A percentile compares a stretch with the other conserved stretches of the same genome.
Conservation (phyloP, 2,888 invertebrate genomes). For the Erebia ligea region DNA sequence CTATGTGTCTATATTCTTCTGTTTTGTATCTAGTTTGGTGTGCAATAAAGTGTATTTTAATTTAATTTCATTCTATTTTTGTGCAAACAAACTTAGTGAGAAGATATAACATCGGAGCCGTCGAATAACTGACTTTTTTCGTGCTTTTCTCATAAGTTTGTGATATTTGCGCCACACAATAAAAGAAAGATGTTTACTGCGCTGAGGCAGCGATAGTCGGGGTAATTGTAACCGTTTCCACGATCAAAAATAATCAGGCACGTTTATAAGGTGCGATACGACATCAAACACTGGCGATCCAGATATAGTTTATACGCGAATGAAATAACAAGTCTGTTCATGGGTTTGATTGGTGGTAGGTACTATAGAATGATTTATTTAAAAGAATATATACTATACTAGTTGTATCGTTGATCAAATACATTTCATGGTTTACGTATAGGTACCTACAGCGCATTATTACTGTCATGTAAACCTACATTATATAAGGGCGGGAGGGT, state of each 20-base stretch:
- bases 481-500: too few species aligned
- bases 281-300: slow-evolving; percentile 58
- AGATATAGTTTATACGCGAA: slow-evolving; percentile 34
- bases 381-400: neutral
- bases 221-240: slow-evolving; percentile 75
- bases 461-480: too few species aligned
- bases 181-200: slow-evolving; percentile 65
- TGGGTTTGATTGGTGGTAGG: neutral
- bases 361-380: neutral
- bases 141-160: neutral
- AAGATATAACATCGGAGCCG: too few species aligned
- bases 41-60: too few species aligned
- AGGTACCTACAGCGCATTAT: too few species aligned
- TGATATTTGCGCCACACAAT: slow-evolving; percentile 51
- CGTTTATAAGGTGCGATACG: slow-evolving; percentile 69
- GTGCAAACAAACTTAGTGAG: too few species aligned
- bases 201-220: slow-evolving; percentile 59
- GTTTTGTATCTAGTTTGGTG: too few species aligned
- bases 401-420: neutral
- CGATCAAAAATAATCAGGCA: slow-evolving; percentile 63
- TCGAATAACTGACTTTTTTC: too few species aligned
- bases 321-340: slow-evolving; percentile 25
- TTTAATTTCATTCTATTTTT: too few species aligned
- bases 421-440: too few species aligned
- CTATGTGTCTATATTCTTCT: too few species aligned